Base-by-base conservation (phyloP, 2,797 vertebrate species). In the Australoheros facetus region DNA sequence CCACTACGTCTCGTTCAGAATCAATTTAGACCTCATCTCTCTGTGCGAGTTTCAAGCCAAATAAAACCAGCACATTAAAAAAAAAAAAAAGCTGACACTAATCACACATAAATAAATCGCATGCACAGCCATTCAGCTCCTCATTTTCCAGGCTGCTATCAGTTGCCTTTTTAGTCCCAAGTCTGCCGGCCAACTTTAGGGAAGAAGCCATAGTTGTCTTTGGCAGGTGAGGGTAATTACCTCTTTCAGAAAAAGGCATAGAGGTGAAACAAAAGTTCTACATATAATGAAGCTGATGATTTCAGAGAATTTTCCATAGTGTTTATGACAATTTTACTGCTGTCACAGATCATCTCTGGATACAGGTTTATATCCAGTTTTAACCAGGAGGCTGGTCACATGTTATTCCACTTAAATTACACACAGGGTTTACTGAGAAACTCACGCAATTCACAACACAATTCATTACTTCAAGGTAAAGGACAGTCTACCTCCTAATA, bases 11-110 rank as follows among this genome's bases (percentile, higher is more conserved):
- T 93, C 81, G 74, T 92, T 95, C 89, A 87, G 77, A 93, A 95
- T 95, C 93, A 93, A 95, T 95, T 95, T 93, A 90, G 88, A 82
- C 81, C 87, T 87, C 80, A 32, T 91, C 86, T 91, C 88, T 73
- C 87, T 71, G 82, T 58, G 87, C 79, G 89, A 4, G 83, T 92
- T 94, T 93, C 88, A 87, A 92, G 89, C 86, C 91, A 94, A 93
- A 94, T 95, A 93, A 95, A 94, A 90, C 85, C 59, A 56, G 78
- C 54, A 51, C 8, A 12, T 78, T 10, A 78, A 84, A 87, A 81
- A 64, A 75, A 86, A 81, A 62, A 34, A 30, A 80, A 88, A 79
- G 64, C 87, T 77, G 92, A 91, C 93, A 91, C 93, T 93, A 95
- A 94, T 95, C 90, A 93, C 79, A 87, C 72, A 73, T 73, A 91